A percentile compares a stretch with the other conserved stretches of the same genome.
These are phyloP conservation scores for Otolemur crassicaudatus DNA, from an alignment of 2,797 vertebrate species.

Conservation along the genomic window DNA sequence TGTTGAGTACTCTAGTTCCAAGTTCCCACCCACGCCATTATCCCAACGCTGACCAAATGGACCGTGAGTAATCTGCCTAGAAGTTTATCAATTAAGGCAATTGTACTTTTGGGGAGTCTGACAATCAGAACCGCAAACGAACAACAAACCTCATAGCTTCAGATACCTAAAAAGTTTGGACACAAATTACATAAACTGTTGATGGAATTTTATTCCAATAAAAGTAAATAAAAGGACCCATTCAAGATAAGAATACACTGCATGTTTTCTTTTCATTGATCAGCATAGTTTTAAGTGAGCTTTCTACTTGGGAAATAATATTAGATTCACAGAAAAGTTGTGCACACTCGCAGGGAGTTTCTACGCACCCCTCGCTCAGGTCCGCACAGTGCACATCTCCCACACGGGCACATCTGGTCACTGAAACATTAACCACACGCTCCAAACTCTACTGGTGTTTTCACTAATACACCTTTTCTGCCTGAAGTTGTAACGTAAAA, in stretches of 20 bases:
- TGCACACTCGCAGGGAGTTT: background rate
- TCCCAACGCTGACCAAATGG: too few relatives aligned
- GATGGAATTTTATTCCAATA: background rate
- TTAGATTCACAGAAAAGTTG: background rate
- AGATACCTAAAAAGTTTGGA: background rate
- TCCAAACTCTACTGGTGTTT: background rate
- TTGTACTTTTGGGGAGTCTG: background rate
- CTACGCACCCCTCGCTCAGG: background rate
- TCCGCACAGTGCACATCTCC: background rate
- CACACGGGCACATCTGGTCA: too few relatives aligned
- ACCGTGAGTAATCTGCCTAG: fast-evolving
- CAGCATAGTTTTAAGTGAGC: background rate
- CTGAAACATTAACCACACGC: too few relatives aligned
- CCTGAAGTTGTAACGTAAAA: too few relatives aligned
- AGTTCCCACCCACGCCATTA: background rate
- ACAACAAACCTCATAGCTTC: background rate
- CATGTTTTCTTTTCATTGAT: background rate
- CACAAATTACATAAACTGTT: fast-evolving
- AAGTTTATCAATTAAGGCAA: background rate
- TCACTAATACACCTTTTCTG: too few relatives aligned
- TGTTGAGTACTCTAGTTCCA: background rate
- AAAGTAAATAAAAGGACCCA: background rate
- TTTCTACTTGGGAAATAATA: background rate
- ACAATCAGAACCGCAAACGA: background rate
- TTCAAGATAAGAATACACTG: background rate